Conservation (phyloP, 1,140 invertebrate genomes). For the Scaptodrosophila lebanonensis region DNA sequence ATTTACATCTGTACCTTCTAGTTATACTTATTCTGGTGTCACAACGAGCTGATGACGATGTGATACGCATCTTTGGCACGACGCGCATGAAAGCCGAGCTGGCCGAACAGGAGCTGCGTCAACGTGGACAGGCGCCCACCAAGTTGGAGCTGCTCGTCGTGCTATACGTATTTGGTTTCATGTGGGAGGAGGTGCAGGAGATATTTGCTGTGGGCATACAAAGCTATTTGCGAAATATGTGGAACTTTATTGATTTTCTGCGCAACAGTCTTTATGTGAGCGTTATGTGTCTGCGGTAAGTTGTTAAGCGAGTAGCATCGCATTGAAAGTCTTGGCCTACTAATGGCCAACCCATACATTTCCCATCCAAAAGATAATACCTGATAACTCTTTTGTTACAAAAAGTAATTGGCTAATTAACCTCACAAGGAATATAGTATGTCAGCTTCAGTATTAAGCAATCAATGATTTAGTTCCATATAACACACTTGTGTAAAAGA, state of each 20-base stretch:
- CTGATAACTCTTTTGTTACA: no score
- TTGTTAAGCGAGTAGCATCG: slow-evolving; percentile 1
- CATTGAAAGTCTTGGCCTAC: no score
- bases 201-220: slow-evolving; percentile 90
- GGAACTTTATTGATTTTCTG: slow-evolving; percentile 97
- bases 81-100: slow-evolving; percentile 81
- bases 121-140: slow-evolving; percentile 88
- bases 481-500: no score
- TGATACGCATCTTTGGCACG: slow-evolving; percentile 84
- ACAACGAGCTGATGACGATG: slow-evolving; percentile 87
- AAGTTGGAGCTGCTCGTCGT: slow-evolving; percentile 87
- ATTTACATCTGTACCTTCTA: slow-evolving; percentile 71
- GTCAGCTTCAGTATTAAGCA: no score
- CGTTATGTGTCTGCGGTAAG: slow-evolving; percentile 84
- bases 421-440: no score
- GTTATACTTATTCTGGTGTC: slow-evolving; percentile 91
- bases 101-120: slow-evolving; percentile 81
- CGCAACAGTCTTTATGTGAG: slow-evolving; percentile 90
- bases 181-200: slow-evolving; percentile 94
- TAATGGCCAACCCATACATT: no score
- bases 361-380: no score
- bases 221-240: slow-evolving; percentile 92
- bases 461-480: no score
- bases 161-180: slow-evolving; percentile 90
- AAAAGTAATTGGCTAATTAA: no score